phyloP scores from a whole-genome alignment of 2,113 vertebrate genomes.

The Leptosomus discolor region DNA sequence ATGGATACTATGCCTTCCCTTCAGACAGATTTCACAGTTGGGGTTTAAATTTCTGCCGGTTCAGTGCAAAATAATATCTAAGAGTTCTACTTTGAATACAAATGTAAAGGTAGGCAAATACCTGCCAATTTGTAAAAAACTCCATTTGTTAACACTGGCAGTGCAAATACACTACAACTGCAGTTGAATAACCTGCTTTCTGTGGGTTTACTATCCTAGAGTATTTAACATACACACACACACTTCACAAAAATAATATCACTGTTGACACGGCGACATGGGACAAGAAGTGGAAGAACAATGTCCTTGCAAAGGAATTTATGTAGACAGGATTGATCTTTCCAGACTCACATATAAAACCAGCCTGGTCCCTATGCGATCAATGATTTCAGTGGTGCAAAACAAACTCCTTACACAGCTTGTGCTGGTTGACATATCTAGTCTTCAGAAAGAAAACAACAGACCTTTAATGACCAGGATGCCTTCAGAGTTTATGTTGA shows the following conservation, averaged over 20 bases:
- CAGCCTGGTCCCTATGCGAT: not conserved
- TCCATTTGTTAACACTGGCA: not conserved
- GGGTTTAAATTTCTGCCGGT: not conserved
- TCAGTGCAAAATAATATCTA: not conserved
- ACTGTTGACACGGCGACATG: not conserved
- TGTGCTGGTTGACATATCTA: not conserved
- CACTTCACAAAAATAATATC: not conserved
- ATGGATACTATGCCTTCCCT: not conserved
- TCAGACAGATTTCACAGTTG: not conserved
- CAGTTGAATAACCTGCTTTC: not conserved
- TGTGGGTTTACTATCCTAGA: not conserved
- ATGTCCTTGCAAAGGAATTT: not conserved
- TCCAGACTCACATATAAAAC: not conserved
- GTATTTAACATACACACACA: not conserved
- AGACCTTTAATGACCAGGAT: not conserved
- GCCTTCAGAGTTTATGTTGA: not conserved
- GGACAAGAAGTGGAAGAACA: not conserved
- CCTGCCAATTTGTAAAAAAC: not conserved
- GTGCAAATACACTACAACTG: not conserved
- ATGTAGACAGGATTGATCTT: not conserved
- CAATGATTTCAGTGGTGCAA: not conserved
- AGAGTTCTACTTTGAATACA: conserved; percentile 15
- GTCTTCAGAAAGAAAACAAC: not conserved
- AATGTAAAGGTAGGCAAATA: not conserved
- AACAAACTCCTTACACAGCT: not conserved